Base-by-base conservation (phyloP, 2,888 invertebrate species). In the Rhamnusium bicolor region DNA sequence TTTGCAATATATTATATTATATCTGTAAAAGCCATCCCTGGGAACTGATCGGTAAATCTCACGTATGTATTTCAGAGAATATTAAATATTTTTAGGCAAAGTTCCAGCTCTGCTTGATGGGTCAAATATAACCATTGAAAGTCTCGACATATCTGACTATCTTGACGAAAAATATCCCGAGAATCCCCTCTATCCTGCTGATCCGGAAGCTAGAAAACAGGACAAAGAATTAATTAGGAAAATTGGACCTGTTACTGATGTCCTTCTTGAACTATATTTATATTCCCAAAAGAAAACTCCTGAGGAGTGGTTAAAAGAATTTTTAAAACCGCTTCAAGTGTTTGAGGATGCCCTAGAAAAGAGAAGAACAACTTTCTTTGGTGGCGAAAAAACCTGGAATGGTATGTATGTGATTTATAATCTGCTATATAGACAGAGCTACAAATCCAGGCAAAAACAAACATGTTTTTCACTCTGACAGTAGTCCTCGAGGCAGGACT, bases 91-190 rank as follows among this genome's bases (percentile, higher is more conserved):
- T 1, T 82, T 87, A 78, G 91, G 91, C 18, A 88, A 90, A 83
- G 90, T 90, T n/a, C 90, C 90, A 1, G 86, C 88, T 2, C 83
- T 89, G 40, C 87, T 90, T 72, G 81, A 83, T 8, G 90, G 90
- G 73, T 86, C 87, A 14, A 86, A 88, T 80, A 82, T 90, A 1
- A 76, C 92, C 1, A 87, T 88, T 18, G 92, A 92, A 82, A 91
- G 91, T 63, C 82, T 88, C 12, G 87, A 88, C n/a, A 90, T 91
- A 76, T 87, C 89, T 27, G 89, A 91, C 73, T 91, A 89, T 81
- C 84, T 92, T 51, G 90, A 92, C 76, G 89, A 91, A 71, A 87
- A 89, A 53, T 91, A 90, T 82, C 89, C 91, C 0, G 84, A 89
- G 19, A 88, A 89, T 53, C 87, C 88, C n/a, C 84, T 92, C 0